Evolutionary conservation across 1,140 invertebrate species (phyloP).

Genomic region (Euwallacea fornicatus): DNA sequence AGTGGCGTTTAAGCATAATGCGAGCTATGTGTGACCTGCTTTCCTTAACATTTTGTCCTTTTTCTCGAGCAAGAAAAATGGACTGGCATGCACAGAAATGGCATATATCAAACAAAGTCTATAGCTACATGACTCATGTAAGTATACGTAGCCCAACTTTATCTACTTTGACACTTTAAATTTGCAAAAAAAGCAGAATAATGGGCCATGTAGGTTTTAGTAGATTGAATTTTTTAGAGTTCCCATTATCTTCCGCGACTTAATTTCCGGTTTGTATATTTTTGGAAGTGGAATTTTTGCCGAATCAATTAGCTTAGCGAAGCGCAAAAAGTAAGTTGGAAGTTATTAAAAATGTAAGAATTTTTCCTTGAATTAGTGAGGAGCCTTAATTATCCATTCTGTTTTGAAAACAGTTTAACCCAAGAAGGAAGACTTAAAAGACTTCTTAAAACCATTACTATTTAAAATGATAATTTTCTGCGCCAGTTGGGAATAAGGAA

Average conservation of each 20-base stretch:
- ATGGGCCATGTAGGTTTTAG: no score
- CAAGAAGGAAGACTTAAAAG: neutral
- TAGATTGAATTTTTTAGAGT: no score
- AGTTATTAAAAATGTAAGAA: constrained; percentile 9
- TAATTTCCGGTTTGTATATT: no score
- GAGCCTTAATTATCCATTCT: constrained; percentile 5
- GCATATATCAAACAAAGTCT: neutral
- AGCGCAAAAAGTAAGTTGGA: neutral
- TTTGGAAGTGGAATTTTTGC: no score
- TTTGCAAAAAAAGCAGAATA: no score
- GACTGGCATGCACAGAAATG: neutral
- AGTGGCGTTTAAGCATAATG: constrained; percentile 16
- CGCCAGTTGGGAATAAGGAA: no score
- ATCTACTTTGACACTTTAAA: no score
- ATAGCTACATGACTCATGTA: neutral
- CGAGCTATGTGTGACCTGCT: constrained; percentile 2
- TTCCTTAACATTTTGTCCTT: neutral
- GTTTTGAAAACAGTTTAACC: constrained; percentile 2
- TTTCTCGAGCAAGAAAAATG: neutral
- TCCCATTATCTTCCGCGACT: no score
- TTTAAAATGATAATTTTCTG: neutral
- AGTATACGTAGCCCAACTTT: no score
- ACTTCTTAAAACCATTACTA: neutral
- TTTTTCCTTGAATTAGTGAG: constrained; percentile 9
- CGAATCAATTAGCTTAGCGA: neutral